phyloP scores from a whole-genome alignment of 2,113 vertebrate species.

The Pontoporia blainvillei region DNA sequence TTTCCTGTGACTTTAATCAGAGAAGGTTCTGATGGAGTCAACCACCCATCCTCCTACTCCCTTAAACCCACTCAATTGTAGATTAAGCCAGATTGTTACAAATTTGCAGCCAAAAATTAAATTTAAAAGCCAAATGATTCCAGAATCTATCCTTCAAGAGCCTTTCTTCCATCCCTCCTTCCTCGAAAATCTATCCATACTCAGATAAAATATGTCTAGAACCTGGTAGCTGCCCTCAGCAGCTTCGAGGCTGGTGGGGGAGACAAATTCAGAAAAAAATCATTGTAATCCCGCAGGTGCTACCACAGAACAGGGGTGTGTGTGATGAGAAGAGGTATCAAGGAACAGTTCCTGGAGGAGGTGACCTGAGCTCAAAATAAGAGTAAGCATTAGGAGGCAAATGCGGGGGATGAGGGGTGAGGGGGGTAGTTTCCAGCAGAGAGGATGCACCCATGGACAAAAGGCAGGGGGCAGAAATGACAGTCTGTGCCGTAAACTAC shows the following conservation, averaged over 20 bases:
- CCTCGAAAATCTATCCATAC: neutral
- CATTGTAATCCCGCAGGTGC: neutral
- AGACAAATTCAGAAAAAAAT: neutral
- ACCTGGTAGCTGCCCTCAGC: neutral
- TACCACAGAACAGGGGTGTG: neutral
- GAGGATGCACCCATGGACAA: neutral
- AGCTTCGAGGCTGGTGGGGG: neutral
- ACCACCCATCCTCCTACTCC: neutral
- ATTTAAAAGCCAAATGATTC: constrained; percentile 39
- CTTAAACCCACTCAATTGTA: constrained; percentile 6
- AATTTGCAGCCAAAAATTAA: constrained; percentile 22
- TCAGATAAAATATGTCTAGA: neutral
- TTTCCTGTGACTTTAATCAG: constrained; percentile 31
- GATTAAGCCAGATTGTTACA: constrained; percentile 10
- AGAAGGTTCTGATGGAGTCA: neutral
- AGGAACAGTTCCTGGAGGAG: neutral
- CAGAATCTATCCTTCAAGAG: neutral
- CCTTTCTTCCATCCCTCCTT: neutral
- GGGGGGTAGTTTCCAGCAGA: neutral
- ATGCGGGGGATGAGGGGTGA: rapidly evolving
- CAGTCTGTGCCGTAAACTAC: neutral
- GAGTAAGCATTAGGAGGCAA: neutral
- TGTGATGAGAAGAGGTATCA: neutral
- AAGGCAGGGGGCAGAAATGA: neutral
- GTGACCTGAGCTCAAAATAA: neutral